Base-by-base conservation (phyloP, 2,113 vertebrate genomes). In the Malurus cyaneus region DNA sequence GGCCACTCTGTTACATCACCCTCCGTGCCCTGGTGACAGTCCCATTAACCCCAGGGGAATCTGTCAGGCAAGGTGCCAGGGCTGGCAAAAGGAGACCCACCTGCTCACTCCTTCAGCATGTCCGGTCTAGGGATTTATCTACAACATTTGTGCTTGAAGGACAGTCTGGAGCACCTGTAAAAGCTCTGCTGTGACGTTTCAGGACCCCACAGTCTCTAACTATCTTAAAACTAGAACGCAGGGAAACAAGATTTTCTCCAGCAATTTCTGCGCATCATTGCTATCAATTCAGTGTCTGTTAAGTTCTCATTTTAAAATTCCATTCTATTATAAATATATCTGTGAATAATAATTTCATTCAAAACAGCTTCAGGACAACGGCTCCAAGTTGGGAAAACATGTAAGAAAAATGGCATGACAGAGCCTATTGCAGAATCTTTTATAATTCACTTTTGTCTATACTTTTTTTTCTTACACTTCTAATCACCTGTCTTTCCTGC, bases 1-100 rank as follows among this genome's bases (percentile, higher is more conserved):
- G 0, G 31, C 67, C 96, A 94, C 96, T 96, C 41, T 3, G 50
- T 64, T 91, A 88, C 96, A 64, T 42, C 82, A 36, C 83, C 93
- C 62, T 91, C 20, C 1, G 78, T 89, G 86, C 96, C 92, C 70
- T 93, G 91, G 86, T 96, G 94, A 95, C 97, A 94, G 46, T 89
- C 66, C 87, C 94, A 96, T 98, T 97, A 98, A 97, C 96, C 96
- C 84, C 62, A 95, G 89, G 65, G 94, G 95, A 97, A 96, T 62
- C 77, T 94, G 94, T 95, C 77, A 87, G 93, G 50, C 12, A 10
- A 84, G 74, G 29, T 31, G 47, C 79, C 78, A 85, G 0, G 12
- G 64, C 72, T 88, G 47, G 88, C 59, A 96, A 67, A 77, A 84
- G 60, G n/a, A 4, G 5, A 92, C 50, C 85, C 87, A 93, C 86